These are phyloP conservation scores for Podabrus alpinus DNA, from an alignment of 2,888 invertebrate genomes.

Conservation along the genomic window DNA sequence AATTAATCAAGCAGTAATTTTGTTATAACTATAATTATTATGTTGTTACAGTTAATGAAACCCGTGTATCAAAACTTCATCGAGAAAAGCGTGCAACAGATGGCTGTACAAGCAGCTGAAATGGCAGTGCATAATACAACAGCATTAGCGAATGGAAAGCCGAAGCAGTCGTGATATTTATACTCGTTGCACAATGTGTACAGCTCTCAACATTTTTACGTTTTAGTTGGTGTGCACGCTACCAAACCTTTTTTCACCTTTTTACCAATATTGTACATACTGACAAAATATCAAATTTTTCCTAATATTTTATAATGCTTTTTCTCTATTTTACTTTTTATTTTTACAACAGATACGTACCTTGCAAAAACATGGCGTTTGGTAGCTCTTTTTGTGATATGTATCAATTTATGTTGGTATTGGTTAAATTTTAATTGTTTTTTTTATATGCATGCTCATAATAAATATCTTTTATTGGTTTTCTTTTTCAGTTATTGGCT, in stretches of 20 bases:
- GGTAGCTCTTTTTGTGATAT: slow-evolving; percentile 36
- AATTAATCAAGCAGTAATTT: background rate
- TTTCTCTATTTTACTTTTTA: background rate
- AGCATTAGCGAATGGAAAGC: slow-evolving; percentile 40
- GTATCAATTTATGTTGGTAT: slow-evolving; percentile 38
- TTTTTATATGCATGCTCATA: slow-evolving; percentile 37
- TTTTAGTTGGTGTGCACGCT: slow-evolving; percentile 6
- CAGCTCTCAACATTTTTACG: slow-evolving; percentile 5
- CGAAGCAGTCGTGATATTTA: slow-evolving; percentile 59
- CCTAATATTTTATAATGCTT: background rate
- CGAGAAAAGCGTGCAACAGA: slow-evolving; percentile 82
- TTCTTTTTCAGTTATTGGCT: slow-evolving; percentile 3
- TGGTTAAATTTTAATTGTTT: slow-evolving; percentile 29
- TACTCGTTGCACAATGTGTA: slow-evolving; percentile 33
- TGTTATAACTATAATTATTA: background rate
- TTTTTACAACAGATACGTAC: slow-evolving; percentile 13
- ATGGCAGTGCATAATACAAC: slow-evolving; percentile 63
- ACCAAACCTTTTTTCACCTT: slow-evolving; percentile 9
- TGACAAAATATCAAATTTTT: background rate
- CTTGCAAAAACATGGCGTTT: slow-evolving; percentile 11
- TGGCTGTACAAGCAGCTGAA: slow-evolving; percentile 77
- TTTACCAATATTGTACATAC: background rate
- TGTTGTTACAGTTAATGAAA: slow-evolving; percentile 72
- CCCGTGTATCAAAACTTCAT: slow-evolving; percentile 80
- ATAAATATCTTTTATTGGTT: slow-evolving; percentile 36